A percentile compares a stretch with the other conserved stretches of the same genome.
Evolutionary conservation across 2,797 vertebrate genomes (phyloP).

Genomic region (Silurus aristotelis): DNA sequence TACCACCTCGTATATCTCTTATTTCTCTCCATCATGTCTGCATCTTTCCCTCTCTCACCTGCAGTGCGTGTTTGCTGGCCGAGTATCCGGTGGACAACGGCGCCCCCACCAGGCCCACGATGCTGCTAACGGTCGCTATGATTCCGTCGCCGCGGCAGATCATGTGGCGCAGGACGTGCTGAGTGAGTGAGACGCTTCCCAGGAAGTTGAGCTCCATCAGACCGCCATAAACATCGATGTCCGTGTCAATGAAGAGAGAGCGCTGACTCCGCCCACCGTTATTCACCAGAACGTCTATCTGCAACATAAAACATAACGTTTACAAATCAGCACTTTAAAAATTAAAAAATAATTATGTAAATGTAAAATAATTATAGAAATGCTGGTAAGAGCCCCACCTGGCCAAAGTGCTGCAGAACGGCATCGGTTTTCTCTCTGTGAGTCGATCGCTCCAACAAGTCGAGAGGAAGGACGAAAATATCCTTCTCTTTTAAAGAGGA

Average conservation of each 20-base stretch:
- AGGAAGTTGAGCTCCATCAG: slow-evolving; percentile 92
- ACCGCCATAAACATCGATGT: slow-evolving; percentile 80
- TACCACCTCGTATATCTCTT: neutral
- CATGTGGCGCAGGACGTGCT: slow-evolving; percentile 89
- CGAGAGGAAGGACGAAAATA: slow-evolving; percentile 87
- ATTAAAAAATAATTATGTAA: too few relatives aligned
- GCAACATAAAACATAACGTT: neutral
- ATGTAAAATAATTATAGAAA: neutral
- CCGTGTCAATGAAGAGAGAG: slow-evolving; percentile 83
- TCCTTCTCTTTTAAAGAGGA: slow-evolving; percentile 80
- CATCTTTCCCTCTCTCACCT: slow-evolving; percentile 69
- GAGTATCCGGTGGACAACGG: slow-evolving; percentile 85
- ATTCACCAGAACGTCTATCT: slow-evolving; percentile 94
- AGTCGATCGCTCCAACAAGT: slow-evolving; percentile 80
- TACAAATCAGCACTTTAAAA: neutral
- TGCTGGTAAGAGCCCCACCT: slow-evolving; percentile 70
- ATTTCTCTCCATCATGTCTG: neutral
- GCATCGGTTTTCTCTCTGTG: slow-evolving; percentile 80
- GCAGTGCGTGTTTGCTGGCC: slow-evolving; percentile 92
- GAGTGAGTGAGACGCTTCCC: slow-evolving; percentile 89
- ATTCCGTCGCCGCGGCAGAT: slow-evolving; percentile 78
- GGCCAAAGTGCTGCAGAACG: slow-evolving; percentile 85
- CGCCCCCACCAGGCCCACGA: slow-evolving; percentile 77
- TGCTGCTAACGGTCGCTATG: slow-evolving; percentile 86
- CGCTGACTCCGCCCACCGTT: slow-evolving; percentile 88